Conservation (phyloP, 2,113 vertebrate species). For the Melanerpes formicivorus region DNA sequence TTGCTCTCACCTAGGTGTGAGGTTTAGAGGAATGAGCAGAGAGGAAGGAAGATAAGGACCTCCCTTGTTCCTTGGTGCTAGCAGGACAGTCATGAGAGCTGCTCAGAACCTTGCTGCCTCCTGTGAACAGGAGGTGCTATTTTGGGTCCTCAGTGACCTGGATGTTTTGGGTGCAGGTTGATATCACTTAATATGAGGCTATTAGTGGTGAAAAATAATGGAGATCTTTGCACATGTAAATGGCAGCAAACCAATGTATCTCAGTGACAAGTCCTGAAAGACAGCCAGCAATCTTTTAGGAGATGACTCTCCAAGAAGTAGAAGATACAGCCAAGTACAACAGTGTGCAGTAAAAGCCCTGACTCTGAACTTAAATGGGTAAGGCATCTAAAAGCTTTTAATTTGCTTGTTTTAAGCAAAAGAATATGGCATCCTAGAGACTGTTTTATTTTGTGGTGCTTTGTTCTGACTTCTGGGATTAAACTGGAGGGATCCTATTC, state of each 20-base stretch:
- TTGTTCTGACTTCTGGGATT: neutral
- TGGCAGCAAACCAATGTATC: neutral
- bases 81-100: neutral
- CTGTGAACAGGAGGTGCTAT: neutral
- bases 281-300: neutral
- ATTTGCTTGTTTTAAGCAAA: neutral
- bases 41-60: neutral
- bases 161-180: neutral
- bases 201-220: neutral
- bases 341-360: neutral
- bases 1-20: neutral
- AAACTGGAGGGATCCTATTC: neutral
- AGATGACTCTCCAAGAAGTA: neutral
- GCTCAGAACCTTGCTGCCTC: fast-evolving
- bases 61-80: fast-evolving
- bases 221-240: neutral
- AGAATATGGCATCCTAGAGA: neutral
- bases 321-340: neutral
- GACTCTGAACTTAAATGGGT: neutral
- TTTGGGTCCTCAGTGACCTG: neutral
- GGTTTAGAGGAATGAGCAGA: neutral
- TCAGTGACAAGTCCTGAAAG: neutral
- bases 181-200: neutral
- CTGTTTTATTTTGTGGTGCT: conserved; percentile 19
- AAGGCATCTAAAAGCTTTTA: neutral